These are phyloP conservation scores for Pammene aurita DNA, from an alignment of 2,888 invertebrate species.

Conservation along the genomic window DNA sequence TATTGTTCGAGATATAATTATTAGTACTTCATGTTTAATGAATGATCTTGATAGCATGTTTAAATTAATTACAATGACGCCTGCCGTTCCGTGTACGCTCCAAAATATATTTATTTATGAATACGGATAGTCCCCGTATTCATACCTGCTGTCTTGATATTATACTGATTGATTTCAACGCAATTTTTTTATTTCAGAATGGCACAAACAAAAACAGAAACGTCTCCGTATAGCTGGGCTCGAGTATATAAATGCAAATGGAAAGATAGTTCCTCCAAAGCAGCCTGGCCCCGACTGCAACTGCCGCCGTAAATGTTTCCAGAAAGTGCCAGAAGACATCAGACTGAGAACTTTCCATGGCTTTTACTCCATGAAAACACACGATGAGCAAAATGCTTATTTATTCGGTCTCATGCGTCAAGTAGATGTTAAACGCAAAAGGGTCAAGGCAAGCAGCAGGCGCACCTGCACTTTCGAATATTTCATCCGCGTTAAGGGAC, in stretches of 20 bases:
- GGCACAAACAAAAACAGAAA: slow-evolving; percentile 84
- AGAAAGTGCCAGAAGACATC: slow-evolving; percentile 78
- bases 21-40: neutral
- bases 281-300: slow-evolving; percentile 81
- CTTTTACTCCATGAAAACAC: slow-evolving; percentile 82
- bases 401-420: slow-evolving; percentile 83
- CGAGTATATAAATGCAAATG: slow-evolving; percentile 83
- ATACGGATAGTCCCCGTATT: neutral
- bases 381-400: slow-evolving; percentile 84
- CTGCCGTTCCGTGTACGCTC: slow-evolving; percentile 2
- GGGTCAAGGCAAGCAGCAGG: slow-evolving; percentile 79
- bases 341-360: slow-evolving; percentile 81
- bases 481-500: slow-evolving; percentile 80
- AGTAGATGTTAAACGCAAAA: slow-evolving; percentile 82
- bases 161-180: neutral
- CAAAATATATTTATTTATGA: slow-evolving; percentile 14
- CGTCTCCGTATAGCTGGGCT: slow-evolving; percentile 80
- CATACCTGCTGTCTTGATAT: neutral
- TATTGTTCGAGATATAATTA: slow-evolving; percentile 2
- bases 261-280: slow-evolving; percentile 81
- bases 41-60: neutral
- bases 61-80: slow-evolving; percentile 8
- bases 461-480: slow-evolving; percentile 84
- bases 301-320: slow-evolving; percentile 80
- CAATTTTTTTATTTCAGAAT: slow-evolving; percentile 65